These are phyloP conservation scores for Eupithecia vulgata DNA, from an alignment of 2,888 invertebrate species.

Conservation along the genomic window DNA sequence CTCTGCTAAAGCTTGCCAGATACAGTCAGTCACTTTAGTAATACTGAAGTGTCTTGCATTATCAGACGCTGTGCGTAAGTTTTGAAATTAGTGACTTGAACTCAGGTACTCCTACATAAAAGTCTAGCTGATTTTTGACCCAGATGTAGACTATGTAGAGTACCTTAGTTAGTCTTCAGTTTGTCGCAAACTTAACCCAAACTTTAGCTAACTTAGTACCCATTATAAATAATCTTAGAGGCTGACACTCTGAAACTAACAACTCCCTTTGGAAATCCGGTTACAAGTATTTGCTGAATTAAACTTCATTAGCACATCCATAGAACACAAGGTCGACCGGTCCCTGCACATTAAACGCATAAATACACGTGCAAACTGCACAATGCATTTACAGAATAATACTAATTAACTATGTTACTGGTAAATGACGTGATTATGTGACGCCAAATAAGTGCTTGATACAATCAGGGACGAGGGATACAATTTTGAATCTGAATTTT, in stretches of 20 bases:
- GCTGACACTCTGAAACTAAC: neutral
- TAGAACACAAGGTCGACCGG: slow-evolving; percentile 53
- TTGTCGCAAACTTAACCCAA: neutral
- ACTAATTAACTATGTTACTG: neutral
- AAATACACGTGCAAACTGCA: slow-evolving; percentile 28
- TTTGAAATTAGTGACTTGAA: neutral
- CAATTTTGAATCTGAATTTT: neutral
- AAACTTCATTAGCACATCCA: slow-evolving; percentile 51
- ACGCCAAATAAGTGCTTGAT: neutral
- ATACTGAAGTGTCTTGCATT: neutral
- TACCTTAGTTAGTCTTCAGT: neutral
- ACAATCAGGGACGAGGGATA: too few relatives aligned
- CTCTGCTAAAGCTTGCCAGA: slow-evolving; percentile 23
- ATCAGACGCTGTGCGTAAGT: neutral
- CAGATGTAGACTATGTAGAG: neutral
- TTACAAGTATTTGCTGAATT: slow-evolving; percentile 41
- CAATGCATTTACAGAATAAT: neutral
- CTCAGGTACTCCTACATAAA: neutral
- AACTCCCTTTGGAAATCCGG: neutral
- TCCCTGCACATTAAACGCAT: slow-evolving; percentile 42
- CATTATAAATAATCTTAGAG: neutral
- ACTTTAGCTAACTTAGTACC: neutral
- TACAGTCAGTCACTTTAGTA: slow-evolving; percentile 20
- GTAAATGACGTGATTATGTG: neutral
- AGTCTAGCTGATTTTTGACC: neutral